Base-by-base conservation (phyloP, 2,797 vertebrate species). In the Parauchenoglanis ngamensis region DNA sequence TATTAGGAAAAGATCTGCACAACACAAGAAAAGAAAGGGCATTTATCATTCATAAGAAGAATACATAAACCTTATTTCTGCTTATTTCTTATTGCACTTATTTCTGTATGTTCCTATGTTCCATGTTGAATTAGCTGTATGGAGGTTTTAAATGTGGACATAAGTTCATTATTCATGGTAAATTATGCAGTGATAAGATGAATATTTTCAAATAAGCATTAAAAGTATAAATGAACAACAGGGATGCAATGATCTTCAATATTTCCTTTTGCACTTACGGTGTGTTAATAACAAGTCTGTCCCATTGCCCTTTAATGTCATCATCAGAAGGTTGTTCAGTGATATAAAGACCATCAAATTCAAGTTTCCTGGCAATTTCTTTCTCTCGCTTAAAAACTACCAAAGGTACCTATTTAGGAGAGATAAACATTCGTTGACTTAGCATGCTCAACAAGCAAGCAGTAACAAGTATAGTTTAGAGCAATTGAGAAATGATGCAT, bases 281-380 rank as follows among this genome's bases (percentile, higher is more conserved):
- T 5, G 98, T 99, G 90, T 99, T 99, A 93, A 99, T 99, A 88
- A 99, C 98, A 52, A 99, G 94, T 44, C 98, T 95, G 95, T 99
- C 98, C 98, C 98, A 99, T 23, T 99, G 98, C 67, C 98, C 98
- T 94, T 99, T 99, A 89, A 99, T 99, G 91, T 99, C 98, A 67
- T 99, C 98, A 89, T 99, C 98, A 1, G 98, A 98, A 0, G 98
- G 98, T 91, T 99, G 98, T 91, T 99, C 98, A 0, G 98, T 99
- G 93, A 99, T 99, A 92, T 99, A 99, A 0, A 99, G 95, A 63
- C 98, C 98, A 2, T 99, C 98, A 90, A 99, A 99, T 94, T 99
- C 98, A 92, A 99, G 90, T 93, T 98, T 99, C 90, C 98, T 97
- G 44, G 98, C 98, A 57, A 99, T 97, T 92, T 99, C 98, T 92